Percentiles rank a stretch among this genome's conserved stretches.
Evolutionary conservation across 2,888 invertebrate species (phyloP).

Genomic region (Dexiosoma caninum): DNA sequence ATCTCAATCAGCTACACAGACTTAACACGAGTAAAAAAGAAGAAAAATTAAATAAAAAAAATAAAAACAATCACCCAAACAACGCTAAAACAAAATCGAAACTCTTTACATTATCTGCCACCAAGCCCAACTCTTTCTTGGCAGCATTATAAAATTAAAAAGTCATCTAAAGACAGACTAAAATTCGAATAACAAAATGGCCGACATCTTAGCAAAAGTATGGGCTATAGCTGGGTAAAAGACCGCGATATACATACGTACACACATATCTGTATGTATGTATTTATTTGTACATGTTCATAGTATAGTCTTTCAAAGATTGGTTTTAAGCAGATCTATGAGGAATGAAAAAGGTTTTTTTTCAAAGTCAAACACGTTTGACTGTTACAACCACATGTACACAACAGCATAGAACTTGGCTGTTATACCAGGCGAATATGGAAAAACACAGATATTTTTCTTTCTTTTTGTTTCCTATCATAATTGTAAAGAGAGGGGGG

Average conservation of each 20-base stretch:
- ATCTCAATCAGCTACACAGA: slow-evolving; percentile 17
- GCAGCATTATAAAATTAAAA: background rate
- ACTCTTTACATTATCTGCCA: slow-evolving; percentile 11
- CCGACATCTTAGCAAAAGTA: slow-evolving; percentile 17
- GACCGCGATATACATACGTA: background rate
- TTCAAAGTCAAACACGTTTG: slow-evolving; percentile 53
- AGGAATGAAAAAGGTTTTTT: slow-evolving; percentile 9
- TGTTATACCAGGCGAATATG: slow-evolving; percentile 6
- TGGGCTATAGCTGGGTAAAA: background rate
- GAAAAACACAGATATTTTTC: background rate
- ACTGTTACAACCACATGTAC: background rate
- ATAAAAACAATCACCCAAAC: slow-evolving; percentile 4
- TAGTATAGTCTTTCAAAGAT: background rate
- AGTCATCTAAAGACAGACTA: slow-evolving; percentile 1
- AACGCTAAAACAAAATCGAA: slow-evolving; percentile 13
- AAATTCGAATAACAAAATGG: slow-evolving; percentile 42
- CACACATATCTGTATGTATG: background rate
- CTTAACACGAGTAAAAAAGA: background rate
- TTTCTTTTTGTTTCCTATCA: background rate
- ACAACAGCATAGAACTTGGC: slow-evolving; percentile 11
- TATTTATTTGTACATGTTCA: too few relatives aligned
- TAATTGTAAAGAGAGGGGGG: slow-evolving; percentile 15
- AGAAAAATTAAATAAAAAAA: background rate
- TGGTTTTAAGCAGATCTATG: background rate
- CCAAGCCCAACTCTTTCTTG: slow-evolving; percentile 34